A percentile compares a stretch with the other conserved stretches of the same genome.
Evolutionary conservation across 2,113 vertebrate genomes (phyloP).

Genomic region (Cyphomyrus plagiostoma): DNA sequence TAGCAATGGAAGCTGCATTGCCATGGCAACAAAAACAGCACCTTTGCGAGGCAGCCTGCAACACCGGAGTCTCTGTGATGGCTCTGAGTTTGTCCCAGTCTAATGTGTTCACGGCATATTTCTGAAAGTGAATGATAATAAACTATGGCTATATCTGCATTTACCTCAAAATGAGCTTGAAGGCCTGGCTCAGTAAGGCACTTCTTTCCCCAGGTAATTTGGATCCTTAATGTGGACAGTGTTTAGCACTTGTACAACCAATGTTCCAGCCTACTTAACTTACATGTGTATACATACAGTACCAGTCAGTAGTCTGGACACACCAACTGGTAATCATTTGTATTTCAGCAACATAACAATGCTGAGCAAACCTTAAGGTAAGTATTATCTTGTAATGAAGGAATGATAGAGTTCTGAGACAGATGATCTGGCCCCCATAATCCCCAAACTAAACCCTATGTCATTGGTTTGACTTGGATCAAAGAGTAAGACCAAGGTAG

Average conservation of each 20-base stretch:
- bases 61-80: conserved; percentile 34
- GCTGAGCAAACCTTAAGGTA: not conserved
- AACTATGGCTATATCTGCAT: not conserved
- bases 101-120: not conserved
- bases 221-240: not conserved
- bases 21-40: conserved; percentile 48
- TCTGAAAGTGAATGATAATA: not conserved
- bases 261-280: not conserved
- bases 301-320: not conserved
- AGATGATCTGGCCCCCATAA: not conserved
- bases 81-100: conserved; percentile 19
- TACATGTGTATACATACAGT: not conserved
- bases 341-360: not conserved
- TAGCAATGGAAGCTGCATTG: conserved; percentile 43
- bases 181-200: not conserved
- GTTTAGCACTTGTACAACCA: not conserved
- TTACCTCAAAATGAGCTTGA: not conserved
- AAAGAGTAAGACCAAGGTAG: not conserved
- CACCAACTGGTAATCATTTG: not conserved
- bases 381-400: not conserved
- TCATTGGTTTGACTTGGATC: not conserved
- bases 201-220: not conserved
- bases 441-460: not conserved
- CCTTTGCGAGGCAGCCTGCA: conserved; percentile 30
- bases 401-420: not conserved